These are phyloP conservation scores for Scalopus aquaticus DNA, from an alignment of 2,113 vertebrate species.

Conservation along the genomic window DNA sequence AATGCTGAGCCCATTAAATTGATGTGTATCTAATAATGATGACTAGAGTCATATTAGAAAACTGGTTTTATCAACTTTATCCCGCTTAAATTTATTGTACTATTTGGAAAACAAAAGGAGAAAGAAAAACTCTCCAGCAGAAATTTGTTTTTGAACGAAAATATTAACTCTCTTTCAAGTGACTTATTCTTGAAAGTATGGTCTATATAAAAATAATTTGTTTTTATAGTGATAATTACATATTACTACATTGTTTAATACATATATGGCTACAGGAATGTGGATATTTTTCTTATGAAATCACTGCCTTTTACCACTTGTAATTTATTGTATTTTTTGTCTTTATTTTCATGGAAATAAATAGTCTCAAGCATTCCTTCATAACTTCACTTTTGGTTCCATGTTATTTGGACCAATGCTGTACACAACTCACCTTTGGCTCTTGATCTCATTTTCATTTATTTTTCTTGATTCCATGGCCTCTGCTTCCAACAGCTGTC, in stretches of 20 bases:
- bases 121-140: neutral
- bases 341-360: slow-evolving; percentile 32
- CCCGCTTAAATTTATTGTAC: slow-evolving; percentile 49
- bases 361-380: neutral
- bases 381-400: neutral
- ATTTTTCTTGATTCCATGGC: slow-evolving; percentile 8
- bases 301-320: neutral
- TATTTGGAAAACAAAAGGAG: slow-evolving; percentile 47
- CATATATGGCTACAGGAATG: neutral
- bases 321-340: neutral
- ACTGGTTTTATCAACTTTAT: slow-evolving; percentile 56
- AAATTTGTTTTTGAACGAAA: neutral
- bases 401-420: neutral
- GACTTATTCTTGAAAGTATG: neutral
- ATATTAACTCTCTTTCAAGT: neutral
- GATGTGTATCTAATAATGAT: neutral
- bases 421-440: neutral
- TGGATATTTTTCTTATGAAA: slow-evolving; percentile 13
- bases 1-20: slow-evolving; percentile 65
- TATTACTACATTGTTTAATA: neutral
- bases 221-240: neutral
- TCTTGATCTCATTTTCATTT: slow-evolving; percentile 40
- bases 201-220: neutral
- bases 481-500: slow-evolving; percentile 19
- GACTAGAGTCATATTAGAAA: slow-evolving; percentile 61